Evolutionary conservation across 2,797 vertebrate genomes (phyloP).

Genomic region (Pantherophis vulpinus): DNA sequence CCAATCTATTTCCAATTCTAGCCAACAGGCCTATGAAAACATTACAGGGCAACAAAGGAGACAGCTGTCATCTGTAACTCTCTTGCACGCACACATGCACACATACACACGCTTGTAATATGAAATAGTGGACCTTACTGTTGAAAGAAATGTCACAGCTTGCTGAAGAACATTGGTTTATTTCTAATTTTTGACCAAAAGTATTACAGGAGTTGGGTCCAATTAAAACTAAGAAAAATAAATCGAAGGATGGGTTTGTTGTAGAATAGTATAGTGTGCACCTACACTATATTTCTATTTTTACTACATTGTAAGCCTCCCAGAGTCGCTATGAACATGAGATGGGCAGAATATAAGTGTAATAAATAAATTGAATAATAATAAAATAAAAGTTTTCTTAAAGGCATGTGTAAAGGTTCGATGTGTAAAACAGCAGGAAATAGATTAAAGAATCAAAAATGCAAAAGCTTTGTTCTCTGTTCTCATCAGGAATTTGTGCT

Average conservation of each 20-base stretch:
- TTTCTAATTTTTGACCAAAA: background rate
- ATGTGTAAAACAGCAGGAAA: background rate
- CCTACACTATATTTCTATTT: background rate
- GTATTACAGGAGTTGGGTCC: background rate
- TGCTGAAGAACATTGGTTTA: background rate
- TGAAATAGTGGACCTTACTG: background rate
- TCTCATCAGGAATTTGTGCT: background rate
- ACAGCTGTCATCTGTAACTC: background rate
- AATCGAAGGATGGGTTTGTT: background rate
- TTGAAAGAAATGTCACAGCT: background rate
- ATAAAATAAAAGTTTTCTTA: background rate
- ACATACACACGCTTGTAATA: background rate
- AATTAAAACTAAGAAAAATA: background rate
- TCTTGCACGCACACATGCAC: background rate
- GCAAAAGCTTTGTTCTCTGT: background rate
- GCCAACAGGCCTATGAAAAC: background rate
- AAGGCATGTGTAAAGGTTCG: background rate
- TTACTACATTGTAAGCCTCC: background rate
- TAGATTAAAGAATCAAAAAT: background rate
- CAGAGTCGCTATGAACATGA: background rate
- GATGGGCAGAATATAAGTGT: background rate
- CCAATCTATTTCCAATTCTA: background rate
- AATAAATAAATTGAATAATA: background rate
- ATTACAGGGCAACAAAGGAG: background rate
- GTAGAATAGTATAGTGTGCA: background rate